phyloP scores from a whole-genome alignment of 2,888 invertebrate species.

The Synanthedon myopaeformis region DNA sequence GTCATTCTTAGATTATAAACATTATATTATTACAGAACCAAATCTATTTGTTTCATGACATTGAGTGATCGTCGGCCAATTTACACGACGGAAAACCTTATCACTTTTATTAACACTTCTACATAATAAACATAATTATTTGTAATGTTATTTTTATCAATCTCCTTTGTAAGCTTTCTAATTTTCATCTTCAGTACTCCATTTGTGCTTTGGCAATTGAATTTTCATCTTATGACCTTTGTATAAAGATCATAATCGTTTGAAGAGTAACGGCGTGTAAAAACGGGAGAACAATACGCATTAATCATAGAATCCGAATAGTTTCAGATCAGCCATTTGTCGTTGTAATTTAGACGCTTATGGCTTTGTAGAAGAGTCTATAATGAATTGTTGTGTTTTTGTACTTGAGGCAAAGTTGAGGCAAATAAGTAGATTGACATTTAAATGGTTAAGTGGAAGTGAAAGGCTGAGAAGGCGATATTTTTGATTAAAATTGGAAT shows the following conservation, averaged over 20 bases:
- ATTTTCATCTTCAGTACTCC: constrained; percentile 22
- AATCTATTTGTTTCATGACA: constrained; percentile 22
- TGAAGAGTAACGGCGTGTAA: constrained; percentile 26
- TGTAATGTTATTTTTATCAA: constrained; percentile 51
- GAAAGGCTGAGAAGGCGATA: constrained; percentile 62
- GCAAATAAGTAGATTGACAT: constrained; percentile 59
- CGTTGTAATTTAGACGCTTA: constrained; percentile 18
- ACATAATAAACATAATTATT: constrained; percentile 30
- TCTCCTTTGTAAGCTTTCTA: constrained; percentile 47
- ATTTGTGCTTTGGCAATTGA: constrained; percentile 9
- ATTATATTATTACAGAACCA: constrained; percentile 5
- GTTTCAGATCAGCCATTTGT: constrained; percentile 36
- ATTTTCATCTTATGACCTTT: constrained; percentile 15
- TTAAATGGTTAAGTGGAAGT: constrained; percentile 69
- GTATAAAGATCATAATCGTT: constrained; percentile 17
- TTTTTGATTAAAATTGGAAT: constrained; percentile 71
- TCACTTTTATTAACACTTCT: constrained; percentile 25
- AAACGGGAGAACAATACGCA: constrained; percentile 32
- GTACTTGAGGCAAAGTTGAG: constrained; percentile 36
- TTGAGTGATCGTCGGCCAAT: constrained; percentile 23
- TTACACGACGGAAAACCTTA: constrained; percentile 13
- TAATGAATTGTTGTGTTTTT: constrained; percentile 10
- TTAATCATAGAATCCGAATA: constrained; percentile 66
- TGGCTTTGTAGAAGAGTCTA: constrained; percentile 12
- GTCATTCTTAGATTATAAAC: no score